Evolutionary conservation across 2,113 vertebrate genomes (phyloP).

Genomic region (Indicator indicator): DNA sequence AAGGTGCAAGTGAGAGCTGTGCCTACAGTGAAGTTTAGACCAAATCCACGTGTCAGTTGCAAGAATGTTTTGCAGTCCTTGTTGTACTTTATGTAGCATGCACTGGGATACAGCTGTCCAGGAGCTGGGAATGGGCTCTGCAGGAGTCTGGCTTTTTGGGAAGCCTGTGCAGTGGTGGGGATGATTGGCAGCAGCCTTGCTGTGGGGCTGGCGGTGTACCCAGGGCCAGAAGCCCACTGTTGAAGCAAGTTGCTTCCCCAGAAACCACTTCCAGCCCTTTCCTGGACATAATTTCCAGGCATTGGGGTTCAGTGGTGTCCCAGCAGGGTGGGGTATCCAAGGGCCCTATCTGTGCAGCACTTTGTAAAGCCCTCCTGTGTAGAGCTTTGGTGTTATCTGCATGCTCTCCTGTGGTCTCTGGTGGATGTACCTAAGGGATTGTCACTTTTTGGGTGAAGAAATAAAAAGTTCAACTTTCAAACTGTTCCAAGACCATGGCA

Average conservation of each 20-base stretch:
- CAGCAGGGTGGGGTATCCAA: rapidly evolving
- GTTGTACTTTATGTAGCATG: neutral
- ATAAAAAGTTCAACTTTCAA: neutral
- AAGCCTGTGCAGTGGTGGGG: neutral
- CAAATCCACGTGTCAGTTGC: neutral
- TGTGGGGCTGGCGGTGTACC: neutral
- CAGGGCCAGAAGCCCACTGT: neutral
- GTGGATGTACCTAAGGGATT: constrained; percentile 18
- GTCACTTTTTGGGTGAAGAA: neutral
- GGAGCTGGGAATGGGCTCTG: neutral
- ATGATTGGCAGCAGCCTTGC: neutral
- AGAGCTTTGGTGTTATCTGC: neutral
- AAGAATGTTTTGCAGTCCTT: neutral
- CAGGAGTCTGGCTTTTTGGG: neutral
- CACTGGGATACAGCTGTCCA: neutral
- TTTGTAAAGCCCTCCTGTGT: neutral
- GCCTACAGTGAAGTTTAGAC: neutral
- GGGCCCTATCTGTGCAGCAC: neutral
- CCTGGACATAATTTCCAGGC: neutral
- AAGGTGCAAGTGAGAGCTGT: neutral
- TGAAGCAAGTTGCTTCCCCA: neutral
- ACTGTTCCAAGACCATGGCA: neutral
- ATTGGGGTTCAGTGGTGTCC: neutral
- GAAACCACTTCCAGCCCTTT: neutral
- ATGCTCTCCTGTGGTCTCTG: neutral